Evolutionary conservation across 2,113 vertebrate genomes (phyloP).

Genomic region (Picathartes gymnocephalus): DNA sequence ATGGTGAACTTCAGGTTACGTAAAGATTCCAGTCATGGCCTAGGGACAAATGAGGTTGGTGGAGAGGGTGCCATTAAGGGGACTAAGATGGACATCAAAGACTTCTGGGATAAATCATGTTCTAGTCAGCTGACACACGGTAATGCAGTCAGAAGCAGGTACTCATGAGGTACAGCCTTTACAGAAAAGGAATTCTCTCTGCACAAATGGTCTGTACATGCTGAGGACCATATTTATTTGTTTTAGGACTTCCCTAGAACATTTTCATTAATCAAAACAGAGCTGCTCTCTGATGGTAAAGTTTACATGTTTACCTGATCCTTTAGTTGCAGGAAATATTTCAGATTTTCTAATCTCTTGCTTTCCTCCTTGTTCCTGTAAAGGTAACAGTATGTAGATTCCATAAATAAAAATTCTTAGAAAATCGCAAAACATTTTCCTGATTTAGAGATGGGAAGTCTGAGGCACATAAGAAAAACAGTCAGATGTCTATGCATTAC

Average conservation of each 20-base stretch:
- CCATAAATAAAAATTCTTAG: background rate
- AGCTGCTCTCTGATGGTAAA: background rate
- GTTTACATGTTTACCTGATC: background rate
- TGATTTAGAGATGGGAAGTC: background rate
- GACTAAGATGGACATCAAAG: background rate
- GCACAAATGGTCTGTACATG: fast-evolving
- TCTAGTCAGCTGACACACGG: background rate
- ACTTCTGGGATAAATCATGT: background rate
- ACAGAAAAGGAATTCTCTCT: background rate
- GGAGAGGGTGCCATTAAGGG: background rate
- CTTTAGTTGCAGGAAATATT: background rate
- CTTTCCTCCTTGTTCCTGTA: background rate
- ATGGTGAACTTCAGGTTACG: background rate
- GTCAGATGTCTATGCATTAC: background rate
- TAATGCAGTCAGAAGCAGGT: background rate
- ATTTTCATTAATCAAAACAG: background rate
- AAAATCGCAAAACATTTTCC: background rate
- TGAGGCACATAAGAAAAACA: background rate
- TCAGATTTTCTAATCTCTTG: background rate
- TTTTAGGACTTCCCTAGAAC: background rate
- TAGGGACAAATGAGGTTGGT: background rate
- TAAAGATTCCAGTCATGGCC: background rate
- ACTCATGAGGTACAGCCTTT: background rate
- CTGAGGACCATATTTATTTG: background rate
- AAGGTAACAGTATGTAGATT: background rate